Evolutionary conservation across 2,113 vertebrate species (phyloP), one percentile per base, ranked within the genome.

Genomic region (Siniperca chuatsi): DNA sequence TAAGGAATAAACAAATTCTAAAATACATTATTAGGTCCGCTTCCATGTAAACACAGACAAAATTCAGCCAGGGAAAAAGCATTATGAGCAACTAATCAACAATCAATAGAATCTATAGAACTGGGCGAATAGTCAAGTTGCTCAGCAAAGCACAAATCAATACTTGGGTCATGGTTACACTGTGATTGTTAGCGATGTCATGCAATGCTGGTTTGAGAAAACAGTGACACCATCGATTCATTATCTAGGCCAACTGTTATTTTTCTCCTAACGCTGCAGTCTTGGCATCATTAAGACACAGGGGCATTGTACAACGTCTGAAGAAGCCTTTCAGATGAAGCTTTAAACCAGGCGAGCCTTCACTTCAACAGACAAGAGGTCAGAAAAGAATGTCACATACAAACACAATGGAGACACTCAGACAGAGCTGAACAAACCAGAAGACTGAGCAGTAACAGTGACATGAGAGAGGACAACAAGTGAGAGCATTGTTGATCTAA

Each of bases 311-410:
- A 21, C 57, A 21, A 64, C 40, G 18, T 64, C 86, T 87, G 72
- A 93, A 94, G 83, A 85, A 80, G 79, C 84, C 92, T 90, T 94
- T 95, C 88, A 95, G 78, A 92, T 52, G 84, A 80, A 83, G 87
- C 75, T 85, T 90, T 90, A 82, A 90, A 89, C 77, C 80, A 52
- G 87, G 90, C 81, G 21, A 84, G 85, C 69, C 62, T 85, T 93
- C 92, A 85, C 85, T 94, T 87, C 71, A 65, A 83, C 89, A 87
- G 81, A 90, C 87, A 71, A 92, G 90, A 89, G 89, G 84, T 78
- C 82, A 40, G 71, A 78, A 10, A 90, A 89, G 70, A 82, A 88
- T 75, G 83, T 78, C 70, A 29, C 78, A 74, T 4, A 35, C 68
- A 79, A 75, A 88, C 72, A 90, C 90, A 91, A 89, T 87, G 71